phyloP scores from a whole-genome alignment of 2,797 vertebrate genomes.

The Toxotes lorentzi region DNA sequence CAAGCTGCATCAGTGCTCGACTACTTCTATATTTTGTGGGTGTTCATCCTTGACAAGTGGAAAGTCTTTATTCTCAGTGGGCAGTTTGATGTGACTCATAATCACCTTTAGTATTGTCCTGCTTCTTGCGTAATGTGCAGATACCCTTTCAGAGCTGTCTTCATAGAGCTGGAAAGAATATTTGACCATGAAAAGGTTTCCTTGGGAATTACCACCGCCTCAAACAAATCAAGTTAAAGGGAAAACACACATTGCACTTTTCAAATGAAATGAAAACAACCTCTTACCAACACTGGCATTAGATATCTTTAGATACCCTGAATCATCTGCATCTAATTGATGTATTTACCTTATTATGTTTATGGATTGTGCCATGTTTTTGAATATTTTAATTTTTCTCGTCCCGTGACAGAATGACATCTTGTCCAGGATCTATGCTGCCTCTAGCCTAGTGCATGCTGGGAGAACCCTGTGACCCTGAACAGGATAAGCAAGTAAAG shows the following conservation, averaged over 20 bases:
- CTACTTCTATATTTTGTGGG: slow-evolving; percentile 12
- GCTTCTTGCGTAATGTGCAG: slow-evolving; percentile 35
- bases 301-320: not conserved
- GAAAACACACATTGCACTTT: not conserved
- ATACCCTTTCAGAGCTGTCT: slow-evolving; percentile 10
- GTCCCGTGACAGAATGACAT: not conserved
- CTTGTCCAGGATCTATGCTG: not conserved
- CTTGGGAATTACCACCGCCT: not conserved
- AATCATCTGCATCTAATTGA: not conserved
- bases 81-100: slow-evolving; percentile 32
- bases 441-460: slow-evolving; percentile 8
- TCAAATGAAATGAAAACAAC: not conserved
- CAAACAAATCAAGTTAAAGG: not conserved
- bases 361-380: not conserved
- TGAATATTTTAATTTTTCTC: not conserved
- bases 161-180: not conserved
- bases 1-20: slow-evolving; percentile 6
- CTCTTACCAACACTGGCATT: not conserved
- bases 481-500: not conserved
- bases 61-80: slow-evolving; percentile 26
- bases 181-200: slow-evolving; percentile 5
- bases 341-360: not conserved
- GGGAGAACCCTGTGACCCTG: not conserved
- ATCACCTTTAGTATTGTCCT: slow-evolving; percentile 6
- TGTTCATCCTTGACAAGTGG: slow-evolving; percentile 23